Conservation (phyloP, 2,888 invertebrate genomes). For the Sesamia inferens region DNA sequence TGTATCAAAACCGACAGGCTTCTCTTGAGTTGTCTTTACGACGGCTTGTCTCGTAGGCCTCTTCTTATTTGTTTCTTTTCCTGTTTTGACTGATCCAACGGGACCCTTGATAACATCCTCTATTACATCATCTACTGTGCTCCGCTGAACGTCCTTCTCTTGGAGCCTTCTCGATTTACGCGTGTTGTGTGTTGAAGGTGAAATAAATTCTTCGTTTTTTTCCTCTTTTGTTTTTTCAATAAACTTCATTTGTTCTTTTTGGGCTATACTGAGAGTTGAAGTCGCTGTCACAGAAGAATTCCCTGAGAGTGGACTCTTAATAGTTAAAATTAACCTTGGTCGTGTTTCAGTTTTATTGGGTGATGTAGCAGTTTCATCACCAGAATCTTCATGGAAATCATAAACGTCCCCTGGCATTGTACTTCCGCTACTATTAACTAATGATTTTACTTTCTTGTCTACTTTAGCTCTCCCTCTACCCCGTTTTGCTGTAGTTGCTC, state of each 20-base stretch:
- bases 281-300: slow-evolving; percentile 81
- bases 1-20: slow-evolving; percentile 75
- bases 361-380: slow-evolving; percentile 91
- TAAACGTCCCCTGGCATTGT: slow-evolving; percentile 94
- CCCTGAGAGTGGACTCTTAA: slow-evolving; percentile 92
- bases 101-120: slow-evolving; percentile 96
- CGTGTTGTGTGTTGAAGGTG: slow-evolving; percentile 91
- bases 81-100: slow-evolving; percentile 70
- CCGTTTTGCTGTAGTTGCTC: slow-evolving; percentile 79
- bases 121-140: slow-evolving; percentile 96
- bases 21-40: slow-evolving; percentile 74
- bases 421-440: slow-evolving; percentile 88
- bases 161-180: slow-evolving; percentile 95
- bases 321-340: slow-evolving; percentile 94
- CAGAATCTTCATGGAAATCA: slow-evolving; percentile 97
- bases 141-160: slow-evolving; percentile 94
- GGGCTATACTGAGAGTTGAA: slow-evolving; percentile 82
- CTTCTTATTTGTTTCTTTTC: slow-evolving; percentile 83
- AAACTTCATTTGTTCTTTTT: slow-evolving; percentile 79
- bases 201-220: slow-evolving; percentile 91
- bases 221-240: slow-evolving; percentile 84
- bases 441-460: slow-evolving; percentile 87
- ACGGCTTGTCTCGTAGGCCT: slow-evolving; percentile 90
- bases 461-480: slow-evolving; percentile 88
- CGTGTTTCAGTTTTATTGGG: slow-evolving; percentile 89